Percentiles rank a stretch among this genome's conserved stretches.
Conservation (phyloP, 2,888 invertebrate species). For the Spialia ferax region DNA sequence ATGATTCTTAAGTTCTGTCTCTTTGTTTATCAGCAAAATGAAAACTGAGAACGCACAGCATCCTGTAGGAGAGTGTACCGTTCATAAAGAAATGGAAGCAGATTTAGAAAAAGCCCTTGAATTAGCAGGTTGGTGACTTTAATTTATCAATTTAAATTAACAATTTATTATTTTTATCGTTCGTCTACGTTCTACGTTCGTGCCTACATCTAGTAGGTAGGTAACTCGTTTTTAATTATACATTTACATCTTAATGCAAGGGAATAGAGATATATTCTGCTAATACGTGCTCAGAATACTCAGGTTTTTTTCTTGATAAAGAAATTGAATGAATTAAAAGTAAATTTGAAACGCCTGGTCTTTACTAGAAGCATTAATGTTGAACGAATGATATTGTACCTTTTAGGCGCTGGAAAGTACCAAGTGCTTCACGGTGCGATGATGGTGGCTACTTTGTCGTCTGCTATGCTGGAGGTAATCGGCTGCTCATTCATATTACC, state of each 20-base stretch:
- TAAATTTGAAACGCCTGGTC: constrained; percentile 3
- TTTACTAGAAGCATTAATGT: neutral
- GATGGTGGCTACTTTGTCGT: constrained; percentile 64
- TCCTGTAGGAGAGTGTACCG: constrained; percentile 20
- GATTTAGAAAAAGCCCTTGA: constrained; percentile 71
- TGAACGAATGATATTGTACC: too few species aligned
- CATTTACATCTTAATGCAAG: too few species aligned
- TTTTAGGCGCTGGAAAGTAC: constrained; percentile 70
- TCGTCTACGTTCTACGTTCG: too few species aligned
- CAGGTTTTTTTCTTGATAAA: too few species aligned
- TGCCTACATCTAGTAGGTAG: too few species aligned
- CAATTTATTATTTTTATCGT: too few species aligned
- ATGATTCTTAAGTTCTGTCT: neutral
- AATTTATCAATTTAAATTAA: neutral
- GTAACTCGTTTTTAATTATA: too few species aligned
- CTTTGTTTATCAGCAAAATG: constrained; percentile 41
- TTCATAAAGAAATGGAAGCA: constrained; percentile 48
- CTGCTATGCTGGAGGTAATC: constrained; percentile 74
- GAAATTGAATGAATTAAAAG: neutral
- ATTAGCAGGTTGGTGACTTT: constrained; percentile 61
- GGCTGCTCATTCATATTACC: constrained; percentile 89
- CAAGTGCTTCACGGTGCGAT: constrained; percentile 67
- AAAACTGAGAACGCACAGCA: constrained; percentile 40
- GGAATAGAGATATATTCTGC: too few species aligned
- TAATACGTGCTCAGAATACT: too few species aligned